Percentiles rank a stretch among this genome's conserved stretches.
Evolutionary conservation across 2,113 vertebrate genomes (phyloP).

Genomic region (Ciconia maguari): DNA sequence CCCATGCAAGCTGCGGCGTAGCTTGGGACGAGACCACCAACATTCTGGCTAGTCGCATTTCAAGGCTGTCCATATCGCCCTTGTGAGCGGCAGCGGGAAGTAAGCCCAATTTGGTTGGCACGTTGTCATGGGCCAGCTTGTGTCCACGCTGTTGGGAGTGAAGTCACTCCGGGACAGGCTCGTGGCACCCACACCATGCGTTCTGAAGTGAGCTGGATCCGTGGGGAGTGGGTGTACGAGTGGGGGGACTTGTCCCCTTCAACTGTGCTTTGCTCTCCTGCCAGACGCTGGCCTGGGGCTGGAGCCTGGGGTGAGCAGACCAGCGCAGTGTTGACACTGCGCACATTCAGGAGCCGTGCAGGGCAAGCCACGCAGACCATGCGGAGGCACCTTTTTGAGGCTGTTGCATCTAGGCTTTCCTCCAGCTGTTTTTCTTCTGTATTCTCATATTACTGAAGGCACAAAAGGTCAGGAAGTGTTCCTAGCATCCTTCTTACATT

Average conservation of each 20-base stretch:
- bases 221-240: background rate
- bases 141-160: accelerated
- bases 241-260: background rate
- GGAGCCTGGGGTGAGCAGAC: background rate
- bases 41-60: background rate
- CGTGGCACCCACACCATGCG: accelerated
- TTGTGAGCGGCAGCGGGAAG: background rate
- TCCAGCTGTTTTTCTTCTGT: slow-evolving; percentile 1
- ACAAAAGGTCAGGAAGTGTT: slow-evolving; percentile 8
- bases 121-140: background rate
- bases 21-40: background rate
- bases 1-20: accelerated
- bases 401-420: background rate
- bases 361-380: accelerated
- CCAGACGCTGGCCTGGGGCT: background rate
- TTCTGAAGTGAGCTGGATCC: background rate
- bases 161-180: background rate
- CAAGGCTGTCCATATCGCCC: accelerated
- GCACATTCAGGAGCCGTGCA: background rate
- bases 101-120: accelerated
- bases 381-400: background rate
- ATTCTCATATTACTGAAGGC: background rate
- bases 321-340: accelerated
- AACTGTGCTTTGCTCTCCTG: background rate
- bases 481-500: background rate